Percentiles rank a stretch among this genome's conserved stretches.
These are phyloP conservation scores for Acanthosepion pharaonis DNA, from an alignment of 2,888 invertebrate genomes.

Conservation along the genomic window DNA sequence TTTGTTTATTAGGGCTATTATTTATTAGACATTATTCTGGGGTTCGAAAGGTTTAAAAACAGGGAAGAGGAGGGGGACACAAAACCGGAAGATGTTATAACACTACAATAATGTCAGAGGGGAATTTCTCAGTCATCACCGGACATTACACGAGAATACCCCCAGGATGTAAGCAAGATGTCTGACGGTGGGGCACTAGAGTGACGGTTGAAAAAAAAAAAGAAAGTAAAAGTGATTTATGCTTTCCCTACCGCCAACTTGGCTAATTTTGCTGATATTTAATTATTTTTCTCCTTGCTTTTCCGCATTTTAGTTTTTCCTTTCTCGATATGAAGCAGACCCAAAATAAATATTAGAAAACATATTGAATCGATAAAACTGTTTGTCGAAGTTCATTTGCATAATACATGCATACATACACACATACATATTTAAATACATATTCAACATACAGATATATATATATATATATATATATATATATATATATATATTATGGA, in stretches of 20 bases:
- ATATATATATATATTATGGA: too few species aligned
- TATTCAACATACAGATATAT: too few species aligned
- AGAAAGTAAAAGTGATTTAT: not conserved
- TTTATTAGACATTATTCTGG: not conserved
- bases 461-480: not conserved
- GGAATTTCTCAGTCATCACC: not conserved
- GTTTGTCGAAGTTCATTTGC: too few species aligned
- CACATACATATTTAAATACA: too few species aligned
- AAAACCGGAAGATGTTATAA: not conserved
- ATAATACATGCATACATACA: too few species aligned
- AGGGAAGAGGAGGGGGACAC: not conserved
- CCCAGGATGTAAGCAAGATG: slow-evolving; percentile 33
- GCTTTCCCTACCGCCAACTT: not conserved
- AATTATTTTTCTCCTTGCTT: too few species aligned
- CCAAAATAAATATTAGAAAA: too few species aligned
- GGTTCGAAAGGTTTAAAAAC: not conserved
- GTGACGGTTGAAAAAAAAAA: not conserved
- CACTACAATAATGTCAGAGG: not conserved
- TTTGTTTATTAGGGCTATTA: not conserved
- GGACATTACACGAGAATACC: not conserved
- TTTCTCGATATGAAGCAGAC: too few species aligned
- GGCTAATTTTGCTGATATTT: not conserved
- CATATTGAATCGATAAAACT: too few species aligned
- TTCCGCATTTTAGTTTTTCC: too few species aligned
- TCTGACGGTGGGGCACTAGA: not conserved